A percentile compares a stretch with the other conserved stretches of the same genome.
Evolutionary conservation across 2,113 vertebrate genomes (phyloP).

Genomic region (Asarcornis scutulata): DNA sequence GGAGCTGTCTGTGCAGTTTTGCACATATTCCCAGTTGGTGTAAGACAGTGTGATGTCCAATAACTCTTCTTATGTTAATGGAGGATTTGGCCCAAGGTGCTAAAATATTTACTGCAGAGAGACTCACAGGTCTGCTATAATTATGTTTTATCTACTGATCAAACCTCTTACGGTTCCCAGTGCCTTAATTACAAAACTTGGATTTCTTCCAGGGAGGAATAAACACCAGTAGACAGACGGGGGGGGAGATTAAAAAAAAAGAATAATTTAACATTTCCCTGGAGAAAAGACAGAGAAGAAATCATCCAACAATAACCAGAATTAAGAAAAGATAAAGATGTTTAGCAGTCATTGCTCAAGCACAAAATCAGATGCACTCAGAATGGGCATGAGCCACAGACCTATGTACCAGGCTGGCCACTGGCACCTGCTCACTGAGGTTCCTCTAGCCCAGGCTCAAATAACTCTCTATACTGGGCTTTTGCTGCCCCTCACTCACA

Average conservation of each 20-base stretch:
- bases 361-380: neutral
- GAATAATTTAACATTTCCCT: constrained; percentile 38
- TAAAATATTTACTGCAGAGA: constrained; percentile 58
- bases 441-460: neutral
- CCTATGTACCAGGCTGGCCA: neutral
- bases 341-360: neutral
- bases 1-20: neutral
- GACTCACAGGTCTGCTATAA: constrained; percentile 36
- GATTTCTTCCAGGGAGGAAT: constrained; percentile 47
- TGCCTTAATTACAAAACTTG: constrained; percentile 51
- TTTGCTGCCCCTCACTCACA: neutral
- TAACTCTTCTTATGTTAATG: neutral
- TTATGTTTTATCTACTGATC: constrained; percentile 56
- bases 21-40: neutral
- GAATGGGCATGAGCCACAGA: neutral
- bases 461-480: neutral
- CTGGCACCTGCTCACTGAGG: neutral
- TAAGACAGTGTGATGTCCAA: constrained; percentile 2
- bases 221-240: constrained; percentile 54
- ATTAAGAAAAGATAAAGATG: constrained; percentile 49
- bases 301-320: constrained; percentile 24
- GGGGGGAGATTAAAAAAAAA: neutral
- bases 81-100: constrained; percentile 34
- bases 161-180: constrained; percentile 46
- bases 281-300: constrained; percentile 21